Base-by-base conservation (phyloP, 2,888 invertebrate genomes). In the Sinopyrophorus schimmeli region DNA sequence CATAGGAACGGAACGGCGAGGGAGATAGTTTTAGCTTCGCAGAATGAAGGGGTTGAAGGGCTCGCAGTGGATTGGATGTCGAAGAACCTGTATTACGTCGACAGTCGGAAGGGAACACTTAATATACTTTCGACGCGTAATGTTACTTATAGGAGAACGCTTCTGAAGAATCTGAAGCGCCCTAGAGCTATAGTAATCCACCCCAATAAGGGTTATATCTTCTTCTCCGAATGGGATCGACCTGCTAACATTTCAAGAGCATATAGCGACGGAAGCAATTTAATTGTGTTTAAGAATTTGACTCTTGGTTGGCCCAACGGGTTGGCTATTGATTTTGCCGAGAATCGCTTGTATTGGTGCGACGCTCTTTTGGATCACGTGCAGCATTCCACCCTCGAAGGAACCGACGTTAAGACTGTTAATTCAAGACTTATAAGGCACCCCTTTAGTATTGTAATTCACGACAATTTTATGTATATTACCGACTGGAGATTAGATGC, bases 231-330 rank as follows among this genome's bases (percentile, higher is more conserved):
- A 70, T 95, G 96, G 91, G 93, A 93, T 66, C 82, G 95, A 2
- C 96, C 96, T 0, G 96, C 97, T 0, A 96, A 96, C 69, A 98
- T 98, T 54, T 95, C 92, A 47, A 80, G 97, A 58, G 92, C 95
- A 0, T 85, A 88, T 62, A 84, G 92, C 0, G 97, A 99, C 66
- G 98, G 97, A 1, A 85, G 83, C 0, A 89, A 89, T 58, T 77
- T 94, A 11, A 76, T 89, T 2, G 89, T 94, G 0, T 96, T 97
- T 68, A 86, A 88, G 58, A 91, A 93, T 65, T 83, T 94, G 0
- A 90, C 95, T 0, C 78, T 97, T 0, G 96, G 96, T 2, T 98
- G 97, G 97, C 98, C 98, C 0, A 98, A 98, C 70, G 97, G 97
- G 0, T 75, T 98, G 3, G 91, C 94, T 1, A 90, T 98, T 54